A percentile compares a stretch with the other conserved stretches of the same genome.
Conservation (phyloP, 1,140 invertebrate species). For the Drosophila ficusphila region DNA sequence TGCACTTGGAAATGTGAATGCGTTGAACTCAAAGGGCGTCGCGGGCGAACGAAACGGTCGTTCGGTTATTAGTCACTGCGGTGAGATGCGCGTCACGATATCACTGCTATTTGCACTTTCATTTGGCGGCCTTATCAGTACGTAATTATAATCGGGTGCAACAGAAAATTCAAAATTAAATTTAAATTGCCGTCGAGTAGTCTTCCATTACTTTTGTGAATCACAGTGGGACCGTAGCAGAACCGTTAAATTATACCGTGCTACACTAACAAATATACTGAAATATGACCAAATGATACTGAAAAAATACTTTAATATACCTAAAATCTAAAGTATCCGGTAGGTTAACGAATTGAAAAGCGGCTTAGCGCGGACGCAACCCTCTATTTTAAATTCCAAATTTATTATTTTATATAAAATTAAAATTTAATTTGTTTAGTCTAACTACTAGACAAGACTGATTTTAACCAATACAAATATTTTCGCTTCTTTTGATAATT, state of each 20-base stretch:
- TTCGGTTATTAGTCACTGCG: not conserved
- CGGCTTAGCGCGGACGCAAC: not conserved
- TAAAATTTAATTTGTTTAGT: too few relatives aligned
- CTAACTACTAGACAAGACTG: too few relatives aligned
- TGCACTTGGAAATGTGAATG: conserved; percentile 27
- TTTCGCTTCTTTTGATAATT: too few relatives aligned
- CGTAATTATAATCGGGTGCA: conserved; percentile 11
- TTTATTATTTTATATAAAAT: not conserved
- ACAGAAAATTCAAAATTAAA: conserved; percentile 49
- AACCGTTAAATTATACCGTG: not conserved
- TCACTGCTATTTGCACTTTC: conserved; percentile 23
- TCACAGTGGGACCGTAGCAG: not conserved
- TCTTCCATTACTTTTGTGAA: conserved; percentile 26
- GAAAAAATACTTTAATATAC: not conserved
- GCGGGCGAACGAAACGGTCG: conserved; percentile 5
- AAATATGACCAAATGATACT: not conserved
- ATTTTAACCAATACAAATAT: too few relatives aligned
- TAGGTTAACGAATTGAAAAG: not conserved
- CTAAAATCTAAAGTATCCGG: too few relatives aligned
- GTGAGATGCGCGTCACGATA: conserved; percentile 10
- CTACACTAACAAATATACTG: not conserved
- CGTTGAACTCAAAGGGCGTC: conserved; percentile 31
- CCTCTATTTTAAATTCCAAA: not conserved
- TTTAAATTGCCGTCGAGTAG: conserved; percentile 45
- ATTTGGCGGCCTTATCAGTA: not conserved